Conservation (phyloP, 2,113 vertebrate species). For the Limnothrissa miodon region DNA sequence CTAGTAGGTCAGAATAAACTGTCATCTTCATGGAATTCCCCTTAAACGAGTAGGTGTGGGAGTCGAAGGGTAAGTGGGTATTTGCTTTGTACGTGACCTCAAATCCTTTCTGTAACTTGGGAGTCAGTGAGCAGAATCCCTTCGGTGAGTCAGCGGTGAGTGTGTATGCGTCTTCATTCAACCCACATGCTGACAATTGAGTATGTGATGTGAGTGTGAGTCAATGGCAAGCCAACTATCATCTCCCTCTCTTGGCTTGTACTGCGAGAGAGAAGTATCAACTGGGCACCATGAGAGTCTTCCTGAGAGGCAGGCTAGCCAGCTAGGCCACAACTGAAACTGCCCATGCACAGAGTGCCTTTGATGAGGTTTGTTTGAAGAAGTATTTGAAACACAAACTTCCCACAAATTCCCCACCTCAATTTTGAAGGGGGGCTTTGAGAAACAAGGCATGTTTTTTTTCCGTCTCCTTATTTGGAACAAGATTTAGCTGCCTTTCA, state of each 20-base stretch:
- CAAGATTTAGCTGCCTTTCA: background rate
- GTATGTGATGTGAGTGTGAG: background rate
- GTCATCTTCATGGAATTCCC: background rate
- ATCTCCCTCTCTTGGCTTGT: background rate
- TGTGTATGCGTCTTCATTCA: background rate
- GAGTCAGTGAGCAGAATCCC: background rate
- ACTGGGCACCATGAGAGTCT: background rate
- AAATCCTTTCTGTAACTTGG: conserved; percentile 11
- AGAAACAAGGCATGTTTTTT: background rate
- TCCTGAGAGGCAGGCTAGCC: background rate
- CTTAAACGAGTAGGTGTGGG: background rate
- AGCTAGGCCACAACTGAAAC: background rate
- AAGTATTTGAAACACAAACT: conserved; percentile 4
- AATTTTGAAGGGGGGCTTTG: conserved; percentile 19
- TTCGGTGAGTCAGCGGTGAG: conserved; percentile 1
- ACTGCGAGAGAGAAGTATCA: background rate
- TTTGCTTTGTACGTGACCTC: background rate
- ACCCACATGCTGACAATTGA: background rate
- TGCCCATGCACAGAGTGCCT: conserved; percentile 1
- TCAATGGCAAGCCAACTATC: background rate
- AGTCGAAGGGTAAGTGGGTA: background rate
- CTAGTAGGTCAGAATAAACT: background rate
- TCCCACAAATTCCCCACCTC: conserved; percentile 16
- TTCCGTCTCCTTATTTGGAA: background rate
- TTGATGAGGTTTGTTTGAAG: conserved; percentile 12